Conservation (phyloP, 2,797 vertebrate species). For the Graptemys geographica region DNA sequence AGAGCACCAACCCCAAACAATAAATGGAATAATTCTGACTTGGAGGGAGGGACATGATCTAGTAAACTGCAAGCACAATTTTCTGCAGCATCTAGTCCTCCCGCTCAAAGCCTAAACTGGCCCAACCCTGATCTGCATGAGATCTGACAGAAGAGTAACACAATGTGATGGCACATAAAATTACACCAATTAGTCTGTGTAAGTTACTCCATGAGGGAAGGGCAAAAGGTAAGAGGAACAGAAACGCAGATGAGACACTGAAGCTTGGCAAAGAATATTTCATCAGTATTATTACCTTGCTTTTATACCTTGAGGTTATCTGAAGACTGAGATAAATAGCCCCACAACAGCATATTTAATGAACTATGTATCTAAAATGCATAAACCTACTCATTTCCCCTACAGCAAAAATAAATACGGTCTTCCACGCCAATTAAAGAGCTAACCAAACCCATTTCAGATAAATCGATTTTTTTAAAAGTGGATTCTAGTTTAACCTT, state of each 20-base stretch:
- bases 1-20: too few relatives aligned
- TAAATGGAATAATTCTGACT: too few relatives aligned
- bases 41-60: neutral
- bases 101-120: neutral
- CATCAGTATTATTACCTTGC: neutral
- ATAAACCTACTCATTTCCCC: neutral
- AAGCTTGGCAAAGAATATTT: neutral
- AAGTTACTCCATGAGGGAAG: neutral
- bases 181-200: slow-evolving; percentile 3
- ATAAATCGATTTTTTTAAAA: neutral
- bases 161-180: neutral
- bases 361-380: neutral
- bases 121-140: neutral
- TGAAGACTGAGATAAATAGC: neutral
- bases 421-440: neutral
- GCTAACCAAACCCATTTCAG: neutral
- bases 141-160: neutral
- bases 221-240: neutral
- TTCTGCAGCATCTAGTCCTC: slow-evolving; percentile 35
- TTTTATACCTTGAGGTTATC: neutral
- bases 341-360: neutral
- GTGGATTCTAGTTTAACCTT: neutral
- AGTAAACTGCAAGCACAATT: slow-evolving; percentile 7
- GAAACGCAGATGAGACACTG: neutral
- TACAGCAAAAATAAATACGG: neutral